Percentiles rank a stretch among this genome's conserved stretches.
phyloP scores from a whole-genome alignment of 2,888 invertebrate species.

The Pinctada fucata region DNA sequence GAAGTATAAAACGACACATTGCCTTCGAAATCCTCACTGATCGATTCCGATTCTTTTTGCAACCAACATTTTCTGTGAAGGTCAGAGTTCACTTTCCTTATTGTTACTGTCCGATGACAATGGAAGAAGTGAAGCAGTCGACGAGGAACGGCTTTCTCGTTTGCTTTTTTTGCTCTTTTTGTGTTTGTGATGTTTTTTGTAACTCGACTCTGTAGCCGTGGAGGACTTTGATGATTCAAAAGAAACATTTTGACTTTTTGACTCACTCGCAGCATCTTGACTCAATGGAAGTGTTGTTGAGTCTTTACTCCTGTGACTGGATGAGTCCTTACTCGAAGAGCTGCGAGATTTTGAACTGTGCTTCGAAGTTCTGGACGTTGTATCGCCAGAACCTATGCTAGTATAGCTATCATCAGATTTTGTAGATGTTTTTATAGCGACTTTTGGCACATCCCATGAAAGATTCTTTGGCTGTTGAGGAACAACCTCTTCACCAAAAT shows the following conservation, averaged over 20 bases:
- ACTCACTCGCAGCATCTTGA: constrained; percentile 2
- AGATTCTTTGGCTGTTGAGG: constrained; percentile 27
- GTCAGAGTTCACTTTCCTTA: constrained; percentile 25
- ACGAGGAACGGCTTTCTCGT: constrained; percentile 21
- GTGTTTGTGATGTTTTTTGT: constrained; percentile 15
- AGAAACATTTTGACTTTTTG: constrained; percentile 6
- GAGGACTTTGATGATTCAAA: constrained; percentile 14
- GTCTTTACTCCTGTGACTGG: background rate
- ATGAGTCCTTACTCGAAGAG: too few species aligned
- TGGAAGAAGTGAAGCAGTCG: constrained; percentile 32
- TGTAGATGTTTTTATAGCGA: constrained; percentile 7
- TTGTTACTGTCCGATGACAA: constrained; percentile 22
- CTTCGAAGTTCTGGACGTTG: constrained; percentile 12
- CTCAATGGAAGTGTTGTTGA: constrained; percentile 8
- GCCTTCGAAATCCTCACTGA: too few species aligned
- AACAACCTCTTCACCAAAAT: background rate
- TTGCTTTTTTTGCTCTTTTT: constrained; percentile 26
- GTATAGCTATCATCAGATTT: constrained; percentile 33
- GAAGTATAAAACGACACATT: too few species aligned
- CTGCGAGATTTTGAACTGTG: background rate
- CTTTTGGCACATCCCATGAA: constrained; percentile 41
- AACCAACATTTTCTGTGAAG: too few species aligned
- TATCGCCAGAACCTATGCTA: constrained; percentile 28
- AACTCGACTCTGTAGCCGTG: constrained; percentile 1
- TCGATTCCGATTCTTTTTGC: too few species aligned